phyloP scores from a whole-genome alignment of 2,113 vertebrate species.

The Microtus richardsoni region DNA sequence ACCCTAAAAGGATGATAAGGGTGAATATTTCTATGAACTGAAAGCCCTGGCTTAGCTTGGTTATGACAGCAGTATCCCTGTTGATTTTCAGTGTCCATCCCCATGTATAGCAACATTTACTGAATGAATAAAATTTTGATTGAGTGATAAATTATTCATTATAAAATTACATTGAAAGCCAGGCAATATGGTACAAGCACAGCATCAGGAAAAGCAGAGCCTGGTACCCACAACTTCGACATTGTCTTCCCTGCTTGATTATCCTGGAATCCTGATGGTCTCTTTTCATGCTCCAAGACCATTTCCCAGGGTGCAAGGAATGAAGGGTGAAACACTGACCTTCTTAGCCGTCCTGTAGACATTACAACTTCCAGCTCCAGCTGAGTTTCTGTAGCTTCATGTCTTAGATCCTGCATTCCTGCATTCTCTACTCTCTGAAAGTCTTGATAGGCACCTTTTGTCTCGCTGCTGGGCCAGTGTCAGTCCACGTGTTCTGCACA shows the following conservation, averaged over 20 bases:
- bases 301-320: neutral
- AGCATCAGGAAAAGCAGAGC: neutral
- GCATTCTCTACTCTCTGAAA: neutral
- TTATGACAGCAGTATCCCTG: neutral
- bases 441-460: neutral
- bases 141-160: neutral
- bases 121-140: neutral
- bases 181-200: neutral
- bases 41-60: neutral
- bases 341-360: too few species aligned
- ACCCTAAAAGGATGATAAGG: neutral
- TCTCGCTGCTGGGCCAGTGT: neutral
- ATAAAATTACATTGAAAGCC: neutral
- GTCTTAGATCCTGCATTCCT: neutral
- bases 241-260: neutral
- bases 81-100: neutral
- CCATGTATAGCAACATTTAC: neutral
- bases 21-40: neutral
- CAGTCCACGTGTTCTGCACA: neutral
- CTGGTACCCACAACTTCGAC: rapidly evolving
- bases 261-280: neutral
- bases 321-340: neutral
- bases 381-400: neutral
- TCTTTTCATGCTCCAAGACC: neutral
- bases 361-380: neutral